Evolutionary conservation across 2,888 invertebrate species (phyloP).

Genomic region (Leptopilina drosophilae): DNA sequence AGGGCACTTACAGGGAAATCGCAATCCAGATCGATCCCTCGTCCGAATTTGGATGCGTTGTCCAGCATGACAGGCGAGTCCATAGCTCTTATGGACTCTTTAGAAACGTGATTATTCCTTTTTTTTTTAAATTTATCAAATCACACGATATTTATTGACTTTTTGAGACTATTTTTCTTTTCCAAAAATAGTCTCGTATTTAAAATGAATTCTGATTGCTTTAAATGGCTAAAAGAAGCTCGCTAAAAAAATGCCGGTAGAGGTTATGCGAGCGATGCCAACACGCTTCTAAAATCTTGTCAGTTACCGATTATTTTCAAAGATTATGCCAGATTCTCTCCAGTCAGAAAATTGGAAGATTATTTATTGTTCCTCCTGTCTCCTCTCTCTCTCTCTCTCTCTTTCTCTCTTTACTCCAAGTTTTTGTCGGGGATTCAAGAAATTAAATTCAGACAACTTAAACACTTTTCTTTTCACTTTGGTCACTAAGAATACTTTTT

Average conservation of each 20-base stretch:
- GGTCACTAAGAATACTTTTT: not conserved
- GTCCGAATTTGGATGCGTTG: conserved; percentile 80
- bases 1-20: conserved; percentile 78
- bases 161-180: conserved; percentile 23
- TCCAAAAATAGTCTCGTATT: conserved; percentile 51
- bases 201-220: conserved; percentile 44
- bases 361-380: conserved; percentile 11
- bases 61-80: conserved; percentile 82
- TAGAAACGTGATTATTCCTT: conserved; percentile 59
- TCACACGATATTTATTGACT: conserved; percentile 15
- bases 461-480: conserved; percentile 5
- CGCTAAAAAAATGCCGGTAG: conserved; percentile 50
- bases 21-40: conserved; percentile 76
- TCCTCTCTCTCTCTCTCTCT: not conserved
- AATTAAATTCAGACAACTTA: not conserved
- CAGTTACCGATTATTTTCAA: conserved; percentile 34
- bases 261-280: conserved; percentile 40
- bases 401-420: not conserved
- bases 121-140: conserved; percentile 49
- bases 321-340: conserved; percentile 17
- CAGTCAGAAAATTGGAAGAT: conserved; percentile 9
- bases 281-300: conserved; percentile 39
- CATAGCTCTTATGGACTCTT: conserved; percentile 73
- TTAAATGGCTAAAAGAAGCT: conserved; percentile 55
- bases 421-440: not conserved